phyloP scores from a whole-genome alignment of 2,797 vertebrate genomes.

The Argyrosomus regius region DNA sequence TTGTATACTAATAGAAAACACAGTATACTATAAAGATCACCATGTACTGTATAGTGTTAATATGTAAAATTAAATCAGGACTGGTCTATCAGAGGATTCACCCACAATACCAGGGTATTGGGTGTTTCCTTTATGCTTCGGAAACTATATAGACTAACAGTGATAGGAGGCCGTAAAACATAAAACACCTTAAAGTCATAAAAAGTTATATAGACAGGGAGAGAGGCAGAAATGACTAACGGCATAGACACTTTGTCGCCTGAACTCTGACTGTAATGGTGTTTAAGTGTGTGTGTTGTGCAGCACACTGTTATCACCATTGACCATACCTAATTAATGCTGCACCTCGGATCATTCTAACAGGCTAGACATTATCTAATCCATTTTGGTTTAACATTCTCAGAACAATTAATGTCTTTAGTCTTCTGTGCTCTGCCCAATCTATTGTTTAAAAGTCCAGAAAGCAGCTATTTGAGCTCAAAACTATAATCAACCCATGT shows the following conservation, averaged over 20 bases:
- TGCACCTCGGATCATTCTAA: slow-evolving; percentile 7
- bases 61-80: neutral
- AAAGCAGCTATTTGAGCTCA: slow-evolving; percentile 12
- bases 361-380: slow-evolving; percentile 56
- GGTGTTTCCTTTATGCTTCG: neutral
- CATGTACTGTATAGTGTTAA: neutral
- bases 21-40: neutral
- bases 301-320: slow-evolving; percentile 60
- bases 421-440: neutral
- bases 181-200: slow-evolving; percentile 28
- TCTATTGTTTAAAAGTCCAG: neutral
- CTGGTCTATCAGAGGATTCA: neutral
- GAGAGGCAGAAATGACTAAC: slow-evolving; percentile 36
- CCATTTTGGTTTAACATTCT: slow-evolving; percentile 28
- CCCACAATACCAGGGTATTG: neutral
- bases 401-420: slow-evolving; percentile 16
- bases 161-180: slow-evolving; percentile 34
- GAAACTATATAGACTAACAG: neutral
- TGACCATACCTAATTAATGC: slow-evolving; percentile 68
- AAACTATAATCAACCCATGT: slow-evolving; percentile 27
- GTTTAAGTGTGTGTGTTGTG: slow-evolving; percentile 43
- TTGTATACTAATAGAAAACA: neutral
- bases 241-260: slow-evolving; percentile 33
- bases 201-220: slow-evolving; percentile 46
- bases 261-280: slow-evolving; percentile 16